Conservation (phyloP, 2,797 vertebrate species). For the Hoplostethus mediterraneus region DNA sequence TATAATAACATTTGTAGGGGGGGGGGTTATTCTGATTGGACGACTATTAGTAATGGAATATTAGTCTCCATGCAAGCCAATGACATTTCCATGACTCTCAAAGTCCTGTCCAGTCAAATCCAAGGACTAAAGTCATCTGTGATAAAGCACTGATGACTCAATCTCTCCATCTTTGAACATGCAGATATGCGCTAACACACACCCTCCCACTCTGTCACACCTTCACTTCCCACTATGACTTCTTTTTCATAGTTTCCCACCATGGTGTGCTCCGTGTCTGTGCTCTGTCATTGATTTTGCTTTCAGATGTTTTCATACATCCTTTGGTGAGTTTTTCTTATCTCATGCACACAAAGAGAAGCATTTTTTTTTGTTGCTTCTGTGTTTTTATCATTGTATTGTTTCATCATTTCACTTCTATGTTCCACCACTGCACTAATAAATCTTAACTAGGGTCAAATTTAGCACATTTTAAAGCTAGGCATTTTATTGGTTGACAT, state of each 20-base stretch:
- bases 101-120: too few relatives aligned
- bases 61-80: too few relatives aligned
- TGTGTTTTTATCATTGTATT: background rate
- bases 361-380: too few relatives aligned
- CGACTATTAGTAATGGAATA: too few relatives aligned
- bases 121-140: too few relatives aligned
- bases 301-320: background rate
- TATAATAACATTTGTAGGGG: too few relatives aligned
- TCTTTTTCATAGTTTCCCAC: background rate
- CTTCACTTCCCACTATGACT: conserved; percentile 8
- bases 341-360: background rate
- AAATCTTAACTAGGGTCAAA: background rate
- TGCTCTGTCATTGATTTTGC: background rate
- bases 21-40: too few relatives aligned
- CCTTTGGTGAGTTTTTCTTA: too few relatives aligned
- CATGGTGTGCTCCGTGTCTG: background rate
- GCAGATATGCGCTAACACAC: background rate
- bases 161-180: too few relatives aligned
- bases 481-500: background rate
- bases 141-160: too few relatives aligned
- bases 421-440: background rate
- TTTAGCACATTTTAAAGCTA: background rate
- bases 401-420: background rate
- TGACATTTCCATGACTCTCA: too few relatives aligned
- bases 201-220: background rate